Evolutionary conservation across 1,140 invertebrate species (phyloP).

Genomic region (Notospermus geniculatus): DNA sequence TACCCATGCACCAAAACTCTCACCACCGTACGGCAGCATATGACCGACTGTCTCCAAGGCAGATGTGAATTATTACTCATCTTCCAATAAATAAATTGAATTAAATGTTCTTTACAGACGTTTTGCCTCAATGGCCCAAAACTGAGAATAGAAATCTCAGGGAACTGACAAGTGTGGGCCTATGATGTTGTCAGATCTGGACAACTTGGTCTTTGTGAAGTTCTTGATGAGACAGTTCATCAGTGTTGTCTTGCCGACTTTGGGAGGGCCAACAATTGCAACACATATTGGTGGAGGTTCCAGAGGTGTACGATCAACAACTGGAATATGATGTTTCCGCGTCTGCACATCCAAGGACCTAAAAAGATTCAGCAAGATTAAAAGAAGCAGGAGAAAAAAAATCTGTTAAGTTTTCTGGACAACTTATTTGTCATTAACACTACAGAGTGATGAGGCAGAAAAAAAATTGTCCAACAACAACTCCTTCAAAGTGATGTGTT

Average conservation of each 20-base stretch:
- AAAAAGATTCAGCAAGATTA: slow-evolving; percentile 30
- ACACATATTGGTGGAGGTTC: slow-evolving; percentile 90
- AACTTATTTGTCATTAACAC: not conserved
- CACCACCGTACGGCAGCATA: too few species aligned
- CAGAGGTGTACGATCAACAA: slow-evolving; percentile 87
- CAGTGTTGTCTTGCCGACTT: slow-evolving; percentile 94
- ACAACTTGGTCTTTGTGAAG: slow-evolving; percentile 84
- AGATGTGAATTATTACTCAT: too few species aligned
- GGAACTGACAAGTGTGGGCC: slow-evolving; percentile 70
- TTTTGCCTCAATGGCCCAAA: too few species aligned
- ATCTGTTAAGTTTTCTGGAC: not conserved
- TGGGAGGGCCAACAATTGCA: slow-evolving; percentile 93
- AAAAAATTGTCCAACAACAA: slow-evolving; percentile 1
- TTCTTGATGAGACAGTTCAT: slow-evolving; percentile 90
- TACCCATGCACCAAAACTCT: too few species aligned
- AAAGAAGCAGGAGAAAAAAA: too few species aligned
- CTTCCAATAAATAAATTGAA: too few species aligned
- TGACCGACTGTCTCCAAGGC: too few species aligned
- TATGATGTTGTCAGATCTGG: slow-evolving; percentile 83
- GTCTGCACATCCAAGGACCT: slow-evolving; percentile 89
- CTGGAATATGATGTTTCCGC: slow-evolving; percentile 91
- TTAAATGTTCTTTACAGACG: too few species aligned
- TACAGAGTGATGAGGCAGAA: slow-evolving; percentile 1
- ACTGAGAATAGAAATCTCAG: too few species aligned
- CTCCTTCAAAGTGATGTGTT: not conserved